A percentile compares a stretch with the other conserved stretches of the same genome.
Evolutionary conservation across 2,888 invertebrate genomes (phyloP).

Genomic region (Diadegma fenestrale): DNA sequence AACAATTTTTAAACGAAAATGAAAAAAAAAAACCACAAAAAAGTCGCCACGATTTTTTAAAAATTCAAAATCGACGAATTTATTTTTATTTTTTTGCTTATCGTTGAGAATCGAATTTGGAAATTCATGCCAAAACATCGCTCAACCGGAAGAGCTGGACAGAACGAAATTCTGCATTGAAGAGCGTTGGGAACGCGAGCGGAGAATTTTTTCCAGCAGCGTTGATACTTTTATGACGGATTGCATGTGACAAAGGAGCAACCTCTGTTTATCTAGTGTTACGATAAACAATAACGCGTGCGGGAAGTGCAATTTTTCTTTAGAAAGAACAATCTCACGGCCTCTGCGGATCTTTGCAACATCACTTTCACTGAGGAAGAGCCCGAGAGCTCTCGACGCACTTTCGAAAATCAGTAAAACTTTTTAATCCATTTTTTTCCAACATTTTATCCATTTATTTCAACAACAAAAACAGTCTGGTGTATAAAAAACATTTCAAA

Average conservation of each 20-base stretch:
- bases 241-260: neutral
- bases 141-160: neutral
- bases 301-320: constrained; percentile 4
- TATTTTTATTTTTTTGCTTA: neutral
- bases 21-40: neutral
- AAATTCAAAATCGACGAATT: neutral
- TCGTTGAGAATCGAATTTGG: neutral
- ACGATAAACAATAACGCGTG: constrained; percentile 33
- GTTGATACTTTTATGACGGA: neutral
- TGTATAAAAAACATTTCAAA: constrained; percentile 29
- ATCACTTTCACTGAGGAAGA: constrained; percentile 56
- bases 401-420: constrained; percentile 23
- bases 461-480: constrained; percentile 46
- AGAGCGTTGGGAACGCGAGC: neutral
- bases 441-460: constrained; percentile 40
- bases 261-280: neutral
- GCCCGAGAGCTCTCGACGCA: constrained; percentile 6
- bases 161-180: neutral
- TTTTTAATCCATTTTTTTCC: constrained; percentile 3
- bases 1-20: neutral
- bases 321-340: constrained; percentile 18
- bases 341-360: neutral
- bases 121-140: neutral
- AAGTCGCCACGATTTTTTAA: neutral
- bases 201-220: neutral